Conservation (phyloP, 2,888 invertebrate species). For the Standfussiana lucernea region DNA sequence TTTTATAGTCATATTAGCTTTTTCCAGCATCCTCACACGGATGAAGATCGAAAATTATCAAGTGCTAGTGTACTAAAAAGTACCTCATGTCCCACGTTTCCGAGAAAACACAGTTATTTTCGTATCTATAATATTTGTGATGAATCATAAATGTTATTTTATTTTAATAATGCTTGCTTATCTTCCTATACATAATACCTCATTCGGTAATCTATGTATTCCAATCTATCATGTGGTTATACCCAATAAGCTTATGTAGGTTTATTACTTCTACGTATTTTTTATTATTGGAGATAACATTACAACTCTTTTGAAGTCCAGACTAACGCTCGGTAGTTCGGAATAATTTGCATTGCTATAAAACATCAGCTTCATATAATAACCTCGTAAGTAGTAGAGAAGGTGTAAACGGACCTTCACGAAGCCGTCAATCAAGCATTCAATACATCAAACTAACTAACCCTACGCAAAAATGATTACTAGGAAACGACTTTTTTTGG, state of each 20-base stretch:
- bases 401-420: no score
- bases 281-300: conserved; percentile 13
- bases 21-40: neutral
- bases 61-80: neutral
- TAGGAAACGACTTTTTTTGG: no score
- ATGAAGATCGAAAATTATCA: neutral
- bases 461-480: no score
- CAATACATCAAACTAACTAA: no score
- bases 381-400: no score
- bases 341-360: neutral
- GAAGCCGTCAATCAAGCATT: no score
- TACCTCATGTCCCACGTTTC: neutral
- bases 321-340: neutral
- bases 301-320: neutral
- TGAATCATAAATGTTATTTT: neutral
- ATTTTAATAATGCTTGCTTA: conserved; percentile 22
- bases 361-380: neutral
- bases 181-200: neutral
- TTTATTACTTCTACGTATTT: neutral
- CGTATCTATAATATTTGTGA: neutral
- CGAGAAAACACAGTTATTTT: neutral
- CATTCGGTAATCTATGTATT: conserved; percentile 3
- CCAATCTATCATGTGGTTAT: conserved; percentile 20
- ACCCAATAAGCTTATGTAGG: conserved; percentile 17
- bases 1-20: neutral